phyloP scores from a whole-genome alignment of 2,113 vertebrate species.

The Aegotheles bennettii region DNA sequence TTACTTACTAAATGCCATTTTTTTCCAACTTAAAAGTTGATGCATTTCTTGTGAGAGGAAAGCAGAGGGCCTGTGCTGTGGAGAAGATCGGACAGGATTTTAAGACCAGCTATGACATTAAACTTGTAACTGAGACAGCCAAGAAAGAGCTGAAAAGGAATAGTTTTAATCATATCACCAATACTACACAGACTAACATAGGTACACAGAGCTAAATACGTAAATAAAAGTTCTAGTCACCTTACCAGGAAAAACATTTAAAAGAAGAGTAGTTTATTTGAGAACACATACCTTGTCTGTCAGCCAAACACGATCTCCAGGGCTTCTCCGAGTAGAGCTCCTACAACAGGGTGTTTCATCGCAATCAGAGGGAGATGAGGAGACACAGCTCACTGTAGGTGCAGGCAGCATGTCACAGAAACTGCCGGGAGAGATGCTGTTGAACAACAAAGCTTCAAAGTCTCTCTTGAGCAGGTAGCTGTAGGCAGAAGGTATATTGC shows the following conservation, averaged over 20 bases:
- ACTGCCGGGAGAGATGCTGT: neutral
- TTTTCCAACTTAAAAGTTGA: neutral
- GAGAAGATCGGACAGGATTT: neutral
- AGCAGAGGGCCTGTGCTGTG: neutral
- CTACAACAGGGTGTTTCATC: neutral
- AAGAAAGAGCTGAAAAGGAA: neutral
- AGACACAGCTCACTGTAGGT: accelerated
- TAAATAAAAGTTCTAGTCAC: neutral
- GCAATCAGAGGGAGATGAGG: accelerated
- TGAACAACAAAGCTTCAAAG: neutral
- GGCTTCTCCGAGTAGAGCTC: neutral
- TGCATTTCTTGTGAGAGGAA: neutral
- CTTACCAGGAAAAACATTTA: neutral
- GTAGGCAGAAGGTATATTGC: neutral
- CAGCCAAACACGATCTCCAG: neutral
- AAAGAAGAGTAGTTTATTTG: neutral
- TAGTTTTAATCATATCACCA: neutral
- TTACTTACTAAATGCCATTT: neutral
- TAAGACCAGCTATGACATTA: neutral
- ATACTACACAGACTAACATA: neutral
- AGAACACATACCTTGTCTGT: neutral
- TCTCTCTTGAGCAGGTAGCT: neutral
- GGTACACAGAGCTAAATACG: neutral
- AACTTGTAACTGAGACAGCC: neutral
- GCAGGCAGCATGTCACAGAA: neutral